A percentile compares a stretch with the other conserved stretches of the same genome.
Evolutionary conservation across 2,113 vertebrate species (phyloP).

Genomic region (Pollachius pollachius): DNA sequence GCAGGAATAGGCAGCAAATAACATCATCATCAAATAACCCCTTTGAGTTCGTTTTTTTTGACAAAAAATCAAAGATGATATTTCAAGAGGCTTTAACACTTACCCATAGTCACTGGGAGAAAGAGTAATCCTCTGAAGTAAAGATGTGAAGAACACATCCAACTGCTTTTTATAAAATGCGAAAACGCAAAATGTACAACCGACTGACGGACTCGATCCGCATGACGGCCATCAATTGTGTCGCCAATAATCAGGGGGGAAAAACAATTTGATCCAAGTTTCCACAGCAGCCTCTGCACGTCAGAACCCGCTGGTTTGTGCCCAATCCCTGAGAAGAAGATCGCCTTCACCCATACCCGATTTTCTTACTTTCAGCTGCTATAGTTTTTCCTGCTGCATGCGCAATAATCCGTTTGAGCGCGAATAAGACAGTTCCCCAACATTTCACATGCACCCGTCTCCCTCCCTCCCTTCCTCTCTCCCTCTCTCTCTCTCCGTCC

Average conservation of each 20-base stretch:
- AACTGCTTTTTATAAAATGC: conserved; percentile 32
- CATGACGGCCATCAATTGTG: conserved; percentile 31
- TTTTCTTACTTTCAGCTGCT: too few species aligned
- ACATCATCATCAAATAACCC: too few species aligned
- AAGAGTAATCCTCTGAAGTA: conserved; percentile 35
- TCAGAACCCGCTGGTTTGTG: too few species aligned
- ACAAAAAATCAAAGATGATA: background rate
- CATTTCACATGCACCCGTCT: background rate
- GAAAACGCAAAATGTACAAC: conserved; percentile 18
- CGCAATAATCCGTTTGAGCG: conserved; percentile 54
- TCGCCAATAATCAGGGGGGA: conserved; percentile 22
- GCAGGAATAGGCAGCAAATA: conserved; percentile 1
- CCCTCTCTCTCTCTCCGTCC: background rate
- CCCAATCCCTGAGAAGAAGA: too few species aligned
- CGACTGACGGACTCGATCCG: conserved; percentile 28
- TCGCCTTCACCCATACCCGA: too few species aligned
- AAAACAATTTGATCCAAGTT: conserved; percentile 41
- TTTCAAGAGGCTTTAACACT: conserved; percentile 31
- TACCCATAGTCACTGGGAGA: conserved; percentile 53
- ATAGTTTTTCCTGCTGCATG: conserved; percentile 34
- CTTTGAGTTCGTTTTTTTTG: too few species aligned
- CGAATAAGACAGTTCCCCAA: background rate
- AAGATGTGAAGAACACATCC: conserved; percentile 40
- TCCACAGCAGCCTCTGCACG: conserved; percentile 21
- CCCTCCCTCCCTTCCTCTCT: background rate